Conservation (phyloP, 2,888 invertebrate genomes). For the Tetheella fluctuosa region DNA sequence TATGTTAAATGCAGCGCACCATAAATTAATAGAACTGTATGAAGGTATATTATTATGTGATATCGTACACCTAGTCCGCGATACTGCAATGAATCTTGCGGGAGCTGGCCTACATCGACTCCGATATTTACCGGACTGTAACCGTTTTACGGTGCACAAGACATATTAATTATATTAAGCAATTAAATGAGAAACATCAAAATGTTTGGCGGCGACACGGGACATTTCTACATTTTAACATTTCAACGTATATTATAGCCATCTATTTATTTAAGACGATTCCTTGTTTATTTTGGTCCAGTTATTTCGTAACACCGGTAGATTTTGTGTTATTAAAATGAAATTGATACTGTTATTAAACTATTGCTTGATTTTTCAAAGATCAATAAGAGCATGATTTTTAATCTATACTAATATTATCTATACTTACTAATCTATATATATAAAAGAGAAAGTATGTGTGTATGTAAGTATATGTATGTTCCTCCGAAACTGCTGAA, state of each 20-base stretch:
- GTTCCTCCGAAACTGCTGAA: too few species aligned
- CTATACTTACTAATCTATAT: too few species aligned
- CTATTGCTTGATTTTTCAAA: constrained; percentile 22
- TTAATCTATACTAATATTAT: too few species aligned
- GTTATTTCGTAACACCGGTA: constrained; percentile 46
- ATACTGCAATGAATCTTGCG: constrained; percentile 22
- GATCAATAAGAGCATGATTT: too few species aligned
- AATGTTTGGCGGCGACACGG: constrained; percentile 73
- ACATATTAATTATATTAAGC: constrained; percentile 79
- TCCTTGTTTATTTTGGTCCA: constrained; percentile 64
- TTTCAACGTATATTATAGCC: constrained; percentile 50
- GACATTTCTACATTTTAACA: constrained; percentile 70
- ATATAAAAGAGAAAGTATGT: too few species aligned
- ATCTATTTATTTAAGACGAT: constrained; percentile 62
- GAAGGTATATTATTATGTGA: background rate
- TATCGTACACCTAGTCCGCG: background rate
- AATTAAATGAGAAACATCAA: constrained; percentile 74
- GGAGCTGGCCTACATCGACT: constrained; percentile 43
- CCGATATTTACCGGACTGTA: constrained; percentile 58
- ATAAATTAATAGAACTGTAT: constrained; percentile 3
- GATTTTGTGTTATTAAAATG: constrained; percentile 40
- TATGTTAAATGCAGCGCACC: background rate
- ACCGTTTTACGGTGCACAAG: constrained; percentile 52
- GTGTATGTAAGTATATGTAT: too few species aligned
- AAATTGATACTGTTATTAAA: constrained; percentile 21